A percentile compares a stretch with the other conserved stretches of the same genome.
These are phyloP conservation scores for Tolmerus cingulatus DNA, from an alignment of 2,888 invertebrate species.

Conservation along the genomic window DNA sequence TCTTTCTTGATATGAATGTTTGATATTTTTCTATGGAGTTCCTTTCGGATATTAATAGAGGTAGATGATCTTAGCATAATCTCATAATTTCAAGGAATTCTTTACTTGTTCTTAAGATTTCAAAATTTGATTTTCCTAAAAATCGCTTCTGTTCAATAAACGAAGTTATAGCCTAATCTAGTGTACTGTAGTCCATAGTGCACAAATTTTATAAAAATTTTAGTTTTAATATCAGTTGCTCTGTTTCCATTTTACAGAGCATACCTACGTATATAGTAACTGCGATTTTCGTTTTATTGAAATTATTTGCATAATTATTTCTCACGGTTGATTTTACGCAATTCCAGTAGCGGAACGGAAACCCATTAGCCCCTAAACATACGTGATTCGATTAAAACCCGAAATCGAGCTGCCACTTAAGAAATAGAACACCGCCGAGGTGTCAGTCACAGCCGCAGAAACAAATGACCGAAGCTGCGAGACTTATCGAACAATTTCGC, in stretches of 20 bases:
- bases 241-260: not conserved
- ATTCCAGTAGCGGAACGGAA: not conserved
- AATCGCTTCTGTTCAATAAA: not conserved
- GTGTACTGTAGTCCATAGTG: too few species aligned
- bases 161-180: too few species aligned
- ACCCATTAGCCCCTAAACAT: not conserved
- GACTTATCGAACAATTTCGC: conserved; percentile 2
- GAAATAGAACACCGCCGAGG: not conserved
- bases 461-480: not conserved
- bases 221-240: not conserved
- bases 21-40: too few species aligned
- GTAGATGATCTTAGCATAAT: too few species aligned
- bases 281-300: not conserved
- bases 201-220: not conserved
- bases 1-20: too few species aligned
- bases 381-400: conserved; percentile 18
- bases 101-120: not conserved
- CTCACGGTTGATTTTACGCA: not conserved
- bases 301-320: not conserved
- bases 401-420: not conserved
- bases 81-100: too few species aligned
- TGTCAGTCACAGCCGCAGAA: conserved; percentile 3
- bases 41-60: too few species aligned
- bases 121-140: not conserved
- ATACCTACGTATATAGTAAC: too few species aligned